These are phyloP conservation scores for Siphlonurus alternatus DNA, from an alignment of 2,888 invertebrate genomes.

Conservation along the genomic window DNA sequence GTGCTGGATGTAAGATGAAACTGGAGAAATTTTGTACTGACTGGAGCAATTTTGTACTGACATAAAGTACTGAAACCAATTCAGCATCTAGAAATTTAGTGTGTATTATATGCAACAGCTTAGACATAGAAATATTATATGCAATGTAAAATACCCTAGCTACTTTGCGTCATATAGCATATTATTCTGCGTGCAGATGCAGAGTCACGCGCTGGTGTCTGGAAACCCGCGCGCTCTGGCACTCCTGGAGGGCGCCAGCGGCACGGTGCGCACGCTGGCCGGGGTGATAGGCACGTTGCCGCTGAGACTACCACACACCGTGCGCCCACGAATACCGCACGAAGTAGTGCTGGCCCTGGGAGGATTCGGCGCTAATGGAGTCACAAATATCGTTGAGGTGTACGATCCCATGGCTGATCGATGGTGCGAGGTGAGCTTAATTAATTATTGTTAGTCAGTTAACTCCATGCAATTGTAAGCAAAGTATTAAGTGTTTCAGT, in stretches of 20 bases:
- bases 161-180: too few species aligned
- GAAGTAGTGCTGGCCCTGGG: not conserved
- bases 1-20: too few species aligned
- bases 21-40: too few species aligned
- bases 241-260: not conserved
- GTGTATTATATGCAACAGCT: too few species aligned
- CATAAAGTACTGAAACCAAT: too few species aligned
- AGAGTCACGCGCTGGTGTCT: not conserved
- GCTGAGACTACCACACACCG: not conserved
- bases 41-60: too few species aligned
- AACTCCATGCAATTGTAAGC: too few species aligned
- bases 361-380: not conserved
- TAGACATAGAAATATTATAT: too few species aligned
- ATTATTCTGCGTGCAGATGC: not conserved
- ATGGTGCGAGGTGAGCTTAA: not conserved
- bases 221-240: not conserved
- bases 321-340: not conserved
- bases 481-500: too few species aligned
- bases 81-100: too few species aligned
- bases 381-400: not conserved
- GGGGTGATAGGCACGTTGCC: not conserved
- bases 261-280: not conserved
- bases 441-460: too few species aligned
- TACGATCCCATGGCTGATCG: not conserved
- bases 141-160: too few species aligned